Conservation (phyloP, 1,140 invertebrate species). For the Drosophila melanica region DNA sequence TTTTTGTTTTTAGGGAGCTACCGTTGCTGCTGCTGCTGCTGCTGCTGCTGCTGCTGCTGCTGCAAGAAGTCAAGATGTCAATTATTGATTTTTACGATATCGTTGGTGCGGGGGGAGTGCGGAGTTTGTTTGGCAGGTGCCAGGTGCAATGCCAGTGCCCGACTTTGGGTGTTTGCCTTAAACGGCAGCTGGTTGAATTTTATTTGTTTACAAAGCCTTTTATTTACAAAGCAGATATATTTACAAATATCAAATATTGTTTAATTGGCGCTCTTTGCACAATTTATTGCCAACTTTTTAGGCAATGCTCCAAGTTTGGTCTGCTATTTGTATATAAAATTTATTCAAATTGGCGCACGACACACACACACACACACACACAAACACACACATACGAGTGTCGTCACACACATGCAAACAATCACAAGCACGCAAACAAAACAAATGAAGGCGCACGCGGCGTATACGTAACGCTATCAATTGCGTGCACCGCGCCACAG, state of each 20-base stretch:
- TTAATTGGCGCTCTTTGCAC: slow-evolving; percentile 25
- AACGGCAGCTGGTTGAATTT: not conserved
- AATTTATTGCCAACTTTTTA: slow-evolving; percentile 27
- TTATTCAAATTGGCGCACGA: slow-evolving; percentile 42
- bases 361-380: slow-evolving; percentile 8
- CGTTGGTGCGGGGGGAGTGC: slow-evolving; percentile 18
- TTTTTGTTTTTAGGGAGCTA: slow-evolving; percentile 21
- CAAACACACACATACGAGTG: too few relatives aligned
- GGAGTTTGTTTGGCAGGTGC: slow-evolving; percentile 15
- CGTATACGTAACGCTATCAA: slow-evolving; percentile 70
- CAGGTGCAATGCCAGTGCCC: slow-evolving; percentile 28
- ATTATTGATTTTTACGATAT: slow-evolving; percentile 69
- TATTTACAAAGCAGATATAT: slow-evolving; percentile 1
- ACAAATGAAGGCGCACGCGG: slow-evolving; percentile 53
- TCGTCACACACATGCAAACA: slow-evolving; percentile 27
- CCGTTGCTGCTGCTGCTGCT: slow-evolving; percentile 5
- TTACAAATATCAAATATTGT: slow-evolving; percentile 19
- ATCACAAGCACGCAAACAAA: slow-evolving; percentile 64
- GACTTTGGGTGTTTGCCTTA: not conserved
- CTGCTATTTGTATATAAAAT: slow-evolving; percentile 48
- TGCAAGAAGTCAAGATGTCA: slow-evolving; percentile 51
- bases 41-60: slow-evolving; percentile 14
- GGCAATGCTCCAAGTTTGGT: slow-evolving; percentile 40
- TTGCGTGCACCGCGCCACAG: slow-evolving; percentile 36
- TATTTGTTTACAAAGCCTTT: slow-evolving; percentile 6